These are phyloP conservation scores for Morus bassanus DNA, from an alignment of 2,797 vertebrate species.

Conservation along the genomic window DNA sequence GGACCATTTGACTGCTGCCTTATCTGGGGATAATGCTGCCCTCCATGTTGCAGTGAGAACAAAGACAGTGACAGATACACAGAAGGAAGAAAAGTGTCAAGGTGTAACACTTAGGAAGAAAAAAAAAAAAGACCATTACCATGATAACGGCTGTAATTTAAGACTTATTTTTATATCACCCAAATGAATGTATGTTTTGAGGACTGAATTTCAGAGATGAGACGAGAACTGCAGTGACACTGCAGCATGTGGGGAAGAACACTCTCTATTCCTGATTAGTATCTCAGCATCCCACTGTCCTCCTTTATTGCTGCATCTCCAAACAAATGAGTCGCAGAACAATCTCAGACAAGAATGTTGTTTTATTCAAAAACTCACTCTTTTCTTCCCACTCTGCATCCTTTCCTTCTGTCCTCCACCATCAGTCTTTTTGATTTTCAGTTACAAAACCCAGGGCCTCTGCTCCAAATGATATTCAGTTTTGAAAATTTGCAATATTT, in stretches of 20 bases:
- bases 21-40: not conserved
- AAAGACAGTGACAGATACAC: not conserved
- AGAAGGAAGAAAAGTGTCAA: not conserved
- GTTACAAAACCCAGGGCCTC: not conserved
- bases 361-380: not conserved
- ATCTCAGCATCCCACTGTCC: slow-evolving; percentile 15
- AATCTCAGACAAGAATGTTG: not conserved
- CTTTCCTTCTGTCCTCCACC: not conserved
- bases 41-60: not conserved
- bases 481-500: not conserved
- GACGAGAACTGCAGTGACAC: not conserved
- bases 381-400: not conserved
- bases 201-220: not conserved
- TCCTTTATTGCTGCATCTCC: slow-evolving; percentile 13
- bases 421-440: not conserved
- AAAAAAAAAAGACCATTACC: not conserved
- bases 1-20: not conserved
- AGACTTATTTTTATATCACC: not conserved
- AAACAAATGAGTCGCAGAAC: not conserved
- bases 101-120: not conserved
- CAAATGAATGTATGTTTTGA: not conserved
- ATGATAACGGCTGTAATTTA: not conserved
- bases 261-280: not conserved
- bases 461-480: not conserved
- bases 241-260: not conserved